These are phyloP conservation scores for Anabas testudineus DNA, from an alignment of 2,797 vertebrate species.

Conservation along the genomic window DNA sequence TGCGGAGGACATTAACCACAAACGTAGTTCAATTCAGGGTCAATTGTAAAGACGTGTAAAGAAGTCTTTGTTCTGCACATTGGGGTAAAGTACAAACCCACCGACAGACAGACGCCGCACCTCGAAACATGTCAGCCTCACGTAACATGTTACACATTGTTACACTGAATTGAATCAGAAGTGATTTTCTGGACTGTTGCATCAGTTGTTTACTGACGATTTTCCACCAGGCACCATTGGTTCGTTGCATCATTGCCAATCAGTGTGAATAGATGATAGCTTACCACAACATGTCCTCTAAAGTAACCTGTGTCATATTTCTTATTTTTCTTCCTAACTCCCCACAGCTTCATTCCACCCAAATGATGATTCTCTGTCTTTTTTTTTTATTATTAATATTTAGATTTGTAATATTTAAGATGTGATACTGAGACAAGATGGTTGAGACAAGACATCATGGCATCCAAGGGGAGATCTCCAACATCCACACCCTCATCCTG, in stretches of 20 bases:
- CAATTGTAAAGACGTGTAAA: neutral
- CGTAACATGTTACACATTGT: conserved; percentile 81
- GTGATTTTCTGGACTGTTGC: conserved; percentile 82
- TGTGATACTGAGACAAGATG: conserved; percentile 11
- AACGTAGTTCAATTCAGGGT: neutral
- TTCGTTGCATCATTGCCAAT: conserved; percentile 86
- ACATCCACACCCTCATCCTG: conserved; percentile 45
- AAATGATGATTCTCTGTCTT: neutral
- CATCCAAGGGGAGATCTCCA: conserved; percentile 51
- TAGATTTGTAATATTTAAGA: conserved; percentile 10
- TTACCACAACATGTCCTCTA: conserved; percentile 55
- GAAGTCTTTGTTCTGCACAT: neutral
- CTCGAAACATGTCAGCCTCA: conserved; percentile 34
- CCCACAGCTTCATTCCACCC: neutral
- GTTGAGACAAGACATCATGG: conserved; percentile 31
- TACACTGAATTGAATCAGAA: conserved; percentile 84
- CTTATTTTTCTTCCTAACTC: neutral
- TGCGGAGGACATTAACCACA: neutral
- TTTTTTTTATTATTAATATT: conserved; percentile 1
- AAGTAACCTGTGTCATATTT: conserved; percentile 2
- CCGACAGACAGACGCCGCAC: conserved; percentile 18
- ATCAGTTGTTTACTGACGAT: conserved; percentile 88
- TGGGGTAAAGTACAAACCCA: neutral
- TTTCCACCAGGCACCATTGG: conserved; percentile 82
- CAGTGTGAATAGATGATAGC: conserved; percentile 69